phyloP scores from a whole-genome alignment of 2,113 vertebrate species.

The Zosterops borbonicus region DNA sequence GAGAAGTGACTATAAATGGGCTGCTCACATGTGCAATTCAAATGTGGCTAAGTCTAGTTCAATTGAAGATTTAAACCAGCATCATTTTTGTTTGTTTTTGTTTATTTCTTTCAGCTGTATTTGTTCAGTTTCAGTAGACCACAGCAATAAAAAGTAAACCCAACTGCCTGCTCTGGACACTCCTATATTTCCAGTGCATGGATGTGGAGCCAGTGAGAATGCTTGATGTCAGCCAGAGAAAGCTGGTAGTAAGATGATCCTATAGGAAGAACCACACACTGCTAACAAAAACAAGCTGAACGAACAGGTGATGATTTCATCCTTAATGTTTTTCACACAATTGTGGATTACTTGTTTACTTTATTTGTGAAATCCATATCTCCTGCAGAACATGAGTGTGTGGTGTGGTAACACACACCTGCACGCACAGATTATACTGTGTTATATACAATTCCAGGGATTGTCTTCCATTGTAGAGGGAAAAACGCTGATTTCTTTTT shows the following conservation, averaged over 20 bases:
- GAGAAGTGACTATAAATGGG: slow-evolving; percentile 53
- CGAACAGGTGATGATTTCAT: not conserved
- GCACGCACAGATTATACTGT: not conserved
- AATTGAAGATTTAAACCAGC: not conserved
- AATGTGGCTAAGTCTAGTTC: not conserved
- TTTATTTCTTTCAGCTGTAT: not conserved
- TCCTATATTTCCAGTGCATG: not conserved
- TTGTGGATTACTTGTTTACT: not conserved
- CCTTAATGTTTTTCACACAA: not conserved
- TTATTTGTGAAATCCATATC: not conserved
- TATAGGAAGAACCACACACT: not conserved
- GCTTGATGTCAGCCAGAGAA: not conserved
- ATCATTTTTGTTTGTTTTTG: not conserved
- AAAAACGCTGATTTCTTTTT: not conserved
- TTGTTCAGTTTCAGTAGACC: not conserved
- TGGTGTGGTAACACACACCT: not conserved
- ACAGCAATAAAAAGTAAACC: not conserved
- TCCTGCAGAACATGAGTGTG: not conserved
- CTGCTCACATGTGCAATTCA: slow-evolving; percentile 35
- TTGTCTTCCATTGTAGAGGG: not conserved
- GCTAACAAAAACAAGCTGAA: not conserved
- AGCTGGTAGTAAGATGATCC: not conserved
- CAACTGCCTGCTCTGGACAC: not conserved
- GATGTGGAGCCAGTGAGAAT: not conserved
- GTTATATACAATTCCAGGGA: not conserved